Evolutionary conservation across 2,888 invertebrate genomes (phyloP).

Genomic region (Orthosia incerta): DNA sequence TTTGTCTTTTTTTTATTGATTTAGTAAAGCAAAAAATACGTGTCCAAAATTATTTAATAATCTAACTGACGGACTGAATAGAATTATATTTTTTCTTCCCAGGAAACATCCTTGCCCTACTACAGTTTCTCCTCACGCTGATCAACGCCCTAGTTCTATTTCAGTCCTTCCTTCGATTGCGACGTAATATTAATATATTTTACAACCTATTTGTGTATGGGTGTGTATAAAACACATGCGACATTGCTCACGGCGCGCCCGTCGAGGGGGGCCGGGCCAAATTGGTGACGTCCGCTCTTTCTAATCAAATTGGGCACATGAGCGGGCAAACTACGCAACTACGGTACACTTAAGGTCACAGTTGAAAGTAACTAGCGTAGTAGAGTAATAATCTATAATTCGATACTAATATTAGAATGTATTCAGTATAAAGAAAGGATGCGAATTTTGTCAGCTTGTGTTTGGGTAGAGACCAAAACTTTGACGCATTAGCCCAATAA

Average conservation of each 20-base stretch:
- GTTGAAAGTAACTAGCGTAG: constrained; percentile 50
- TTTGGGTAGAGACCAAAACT: too few relatives aligned
- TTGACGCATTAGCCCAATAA: too few relatives aligned
- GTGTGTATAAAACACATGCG: constrained; percentile 54
- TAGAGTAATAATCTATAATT: constrained; percentile 1
- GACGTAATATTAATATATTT: constrained; percentile 43
- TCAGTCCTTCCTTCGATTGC: constrained; percentile 41
- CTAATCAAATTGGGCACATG: constrained; percentile 82
- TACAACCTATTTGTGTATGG: constrained; percentile 45
- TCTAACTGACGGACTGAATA: too few relatives aligned
- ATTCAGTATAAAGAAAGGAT: too few relatives aligned
- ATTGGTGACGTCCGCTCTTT: constrained; percentile 88
- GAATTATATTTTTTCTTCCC: too few relatives aligned
- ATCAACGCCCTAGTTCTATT: constrained; percentile 47
- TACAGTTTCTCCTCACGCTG: constrained; percentile 13
- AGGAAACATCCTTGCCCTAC: too few relatives aligned
- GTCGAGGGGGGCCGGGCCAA: constrained; percentile 79
- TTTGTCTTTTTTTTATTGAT: too few relatives aligned
- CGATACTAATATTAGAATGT: too few relatives aligned
- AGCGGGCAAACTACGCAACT: constrained; percentile 69
- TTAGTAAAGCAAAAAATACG: too few relatives aligned
- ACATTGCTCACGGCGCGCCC: constrained; percentile 68
- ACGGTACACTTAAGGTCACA: constrained; percentile 58
- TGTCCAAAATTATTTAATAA: too few relatives aligned
- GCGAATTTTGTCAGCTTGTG: too few relatives aligned